Base-by-base conservation (phyloP, 2,797 vertebrate genomes). In the Pseudochromis fuscus region DNA sequence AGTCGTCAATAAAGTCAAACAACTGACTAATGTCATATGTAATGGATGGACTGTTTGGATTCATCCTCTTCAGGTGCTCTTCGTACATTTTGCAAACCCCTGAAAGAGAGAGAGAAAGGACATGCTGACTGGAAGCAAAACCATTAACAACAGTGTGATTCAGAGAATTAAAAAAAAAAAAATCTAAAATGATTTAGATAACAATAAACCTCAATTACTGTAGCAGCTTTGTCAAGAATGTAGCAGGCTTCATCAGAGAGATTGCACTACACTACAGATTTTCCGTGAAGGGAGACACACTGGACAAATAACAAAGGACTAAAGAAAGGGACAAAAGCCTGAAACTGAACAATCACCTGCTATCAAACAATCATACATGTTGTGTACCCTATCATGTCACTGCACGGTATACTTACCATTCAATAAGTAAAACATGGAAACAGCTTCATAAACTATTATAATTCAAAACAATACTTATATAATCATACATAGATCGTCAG, bases 61-160 rank as follows among this genome's bases (percentile, higher is more conserved):
- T 99, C 98, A 99, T 99, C 91, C 98, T 96, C 92, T 99, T 99
- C 89, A 99, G 92, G 91, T 99, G 97, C 56, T 99, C 98, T 91
- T 99, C 98, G 66, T 99, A 99, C 97, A 99, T 99, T 95, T 99
- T 99, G 94, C 98, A 99, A 72, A 99, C 98, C 59, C 98, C 98
- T 99, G 68, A 33, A 84, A 82, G 33, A 85, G 11, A 80, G 7
- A 4, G 7, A 4, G 3, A 25, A 1, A 66, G 21, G n/a, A 45
- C 16, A 81, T 61, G 18, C 1, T 64, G 21, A 74, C 52, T 45
- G 9, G 6, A 68, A 16, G 13, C 7, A 28, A 64, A 61, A 48
- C 0, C 3, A 28, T 58, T 49, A 62, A 6, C 2, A 61, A 45
- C 21, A 62, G 13, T 28, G 1, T 51, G 10, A 50, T 51, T 37